phyloP scores from a whole-genome alignment of 1,140 invertebrate species.

The Bombus pyrosoma region DNA sequence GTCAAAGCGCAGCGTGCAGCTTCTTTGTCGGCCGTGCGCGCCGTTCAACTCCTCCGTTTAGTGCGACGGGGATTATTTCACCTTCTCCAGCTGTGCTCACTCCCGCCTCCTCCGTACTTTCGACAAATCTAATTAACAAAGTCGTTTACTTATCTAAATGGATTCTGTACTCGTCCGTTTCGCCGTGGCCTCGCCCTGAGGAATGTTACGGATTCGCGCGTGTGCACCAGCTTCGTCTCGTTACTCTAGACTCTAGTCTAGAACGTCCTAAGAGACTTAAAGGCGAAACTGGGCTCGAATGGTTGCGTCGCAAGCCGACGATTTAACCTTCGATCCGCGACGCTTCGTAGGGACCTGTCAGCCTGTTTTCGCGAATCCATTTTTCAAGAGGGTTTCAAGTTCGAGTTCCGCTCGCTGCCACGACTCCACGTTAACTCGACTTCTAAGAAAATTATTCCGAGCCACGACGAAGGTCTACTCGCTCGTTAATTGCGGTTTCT shows the following conservation, averaged over 20 bases:
- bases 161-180: slow-evolving; percentile 76
- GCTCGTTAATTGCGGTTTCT: slow-evolving; percentile 39
- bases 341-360: background rate
- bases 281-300: background rate
- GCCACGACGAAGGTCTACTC: background rate
- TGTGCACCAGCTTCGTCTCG: slow-evolving; percentile 8
- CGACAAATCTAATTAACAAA: slow-evolving; percentile 80
- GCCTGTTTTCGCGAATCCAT: background rate
- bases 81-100: slow-evolving; percentile 67
- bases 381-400: slow-evolving; percentile 6
- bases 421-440: background rate
- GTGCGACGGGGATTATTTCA: slow-evolving; percentile 73
- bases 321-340: background rate
- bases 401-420: background rate
- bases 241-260: background rate
- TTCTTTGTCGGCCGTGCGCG: slow-evolving; percentile 69
- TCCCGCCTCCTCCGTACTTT: slow-evolving; percentile 67
- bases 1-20: slow-evolving; percentile 67
- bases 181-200: slow-evolving; percentile 41
- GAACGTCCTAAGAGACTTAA: background rate
- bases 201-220: slow-evolving; percentile 17
- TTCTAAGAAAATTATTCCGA: slow-evolving; percentile 30
- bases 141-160: slow-evolving; percentile 80
- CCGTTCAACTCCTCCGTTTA: slow-evolving; percentile 67
- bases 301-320: background rate